Conservation (phyloP, 2,888 invertebrate genomes). For the Lithophane leautieri region DNA sequence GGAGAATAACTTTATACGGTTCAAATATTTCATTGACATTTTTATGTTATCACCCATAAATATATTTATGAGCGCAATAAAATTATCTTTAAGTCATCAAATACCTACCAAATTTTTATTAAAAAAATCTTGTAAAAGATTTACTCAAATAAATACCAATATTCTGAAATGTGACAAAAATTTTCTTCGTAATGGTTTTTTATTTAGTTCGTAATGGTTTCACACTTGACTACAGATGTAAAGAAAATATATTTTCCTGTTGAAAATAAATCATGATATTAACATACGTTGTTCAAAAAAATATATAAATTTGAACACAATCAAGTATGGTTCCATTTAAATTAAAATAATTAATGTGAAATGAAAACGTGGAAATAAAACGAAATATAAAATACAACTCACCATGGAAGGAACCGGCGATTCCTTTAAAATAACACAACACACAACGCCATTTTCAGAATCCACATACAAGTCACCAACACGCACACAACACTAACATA, state of each 20-base stretch:
- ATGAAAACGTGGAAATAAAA: conserved; percentile 30
- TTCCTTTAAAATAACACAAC: conserved; percentile 63
- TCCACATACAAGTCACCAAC: conserved; percentile 65
- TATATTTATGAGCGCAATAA: conserved; percentile 38
- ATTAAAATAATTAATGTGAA: conserved; percentile 1
- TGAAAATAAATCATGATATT: neutral
- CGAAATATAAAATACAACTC: conserved; percentile 49
- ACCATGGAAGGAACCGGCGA: conserved; percentile 67
- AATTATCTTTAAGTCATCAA: conserved; percentile 21
- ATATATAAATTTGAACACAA: neutral
- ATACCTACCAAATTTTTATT: conserved; percentile 21
- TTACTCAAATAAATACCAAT: conserved; percentile 5
- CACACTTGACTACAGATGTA: conserved; percentile 15
- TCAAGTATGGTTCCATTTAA: neutral
- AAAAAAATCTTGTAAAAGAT: conserved; percentile 17
- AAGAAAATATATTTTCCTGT: neutral
- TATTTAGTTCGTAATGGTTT: neutral
- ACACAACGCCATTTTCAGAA: conserved; percentile 64
- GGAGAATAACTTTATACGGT: conserved; percentile 28
- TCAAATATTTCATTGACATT: conserved; percentile 45
- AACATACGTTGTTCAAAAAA: neutral
- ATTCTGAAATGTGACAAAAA: neutral
- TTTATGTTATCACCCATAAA: conserved; percentile 39
- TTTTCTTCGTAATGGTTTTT: neutral
- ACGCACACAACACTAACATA: conserved; percentile 66